Evolutionary conservation across 2,797 vertebrate species (phyloP).

Genomic region (Melanogrammus aeglefinus): DNA sequence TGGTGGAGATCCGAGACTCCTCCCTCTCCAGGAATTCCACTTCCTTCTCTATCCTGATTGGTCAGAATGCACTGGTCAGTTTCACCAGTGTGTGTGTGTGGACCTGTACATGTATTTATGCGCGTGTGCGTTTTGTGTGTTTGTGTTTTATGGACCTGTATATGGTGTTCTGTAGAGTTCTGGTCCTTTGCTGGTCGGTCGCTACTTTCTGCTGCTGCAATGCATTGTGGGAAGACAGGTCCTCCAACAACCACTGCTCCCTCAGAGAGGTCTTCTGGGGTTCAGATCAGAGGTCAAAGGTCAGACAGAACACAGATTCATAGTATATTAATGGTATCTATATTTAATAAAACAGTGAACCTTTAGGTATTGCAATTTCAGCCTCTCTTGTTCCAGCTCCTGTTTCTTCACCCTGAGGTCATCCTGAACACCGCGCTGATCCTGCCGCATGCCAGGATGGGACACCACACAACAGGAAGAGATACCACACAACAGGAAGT

Average conservation of each 20-base stretch:
- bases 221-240: slow-evolving; percentile 68
- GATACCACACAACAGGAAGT: neutral
- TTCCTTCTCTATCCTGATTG: slow-evolving; percentile 79
- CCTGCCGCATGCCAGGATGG: slow-evolving; percentile 56
- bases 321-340: too few relatives aligned
- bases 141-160: slow-evolving; percentile 67
- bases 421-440: slow-evolving; percentile 85
- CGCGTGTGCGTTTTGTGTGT: slow-evolving; percentile 63
- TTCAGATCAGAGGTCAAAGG: neutral
- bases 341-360: slow-evolving; percentile 43
- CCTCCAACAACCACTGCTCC: slow-evolving; percentile 87
- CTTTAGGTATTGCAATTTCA: slow-evolving; percentile 85
- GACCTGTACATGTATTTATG: neutral
- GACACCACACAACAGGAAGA: neutral
- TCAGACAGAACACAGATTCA: neutral
- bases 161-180: slow-evolving; percentile 75
- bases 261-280: slow-evolving; percentile 81
- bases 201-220: slow-evolving; percentile 71
- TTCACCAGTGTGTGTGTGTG: neutral
- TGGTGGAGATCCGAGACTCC: slow-evolving; percentile 79
- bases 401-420: slow-evolving; percentile 81
- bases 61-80: slow-evolving; percentile 9
- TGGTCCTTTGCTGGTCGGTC: slow-evolving; percentile 73
- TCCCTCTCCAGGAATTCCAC: slow-evolving; percentile 80
- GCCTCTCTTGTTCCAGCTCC: slow-evolving; percentile 83